Conservation (phyloP, 30 jellyfish, hydroid and myxozoan species). For the Clytia hemisphaerica region DNA sequence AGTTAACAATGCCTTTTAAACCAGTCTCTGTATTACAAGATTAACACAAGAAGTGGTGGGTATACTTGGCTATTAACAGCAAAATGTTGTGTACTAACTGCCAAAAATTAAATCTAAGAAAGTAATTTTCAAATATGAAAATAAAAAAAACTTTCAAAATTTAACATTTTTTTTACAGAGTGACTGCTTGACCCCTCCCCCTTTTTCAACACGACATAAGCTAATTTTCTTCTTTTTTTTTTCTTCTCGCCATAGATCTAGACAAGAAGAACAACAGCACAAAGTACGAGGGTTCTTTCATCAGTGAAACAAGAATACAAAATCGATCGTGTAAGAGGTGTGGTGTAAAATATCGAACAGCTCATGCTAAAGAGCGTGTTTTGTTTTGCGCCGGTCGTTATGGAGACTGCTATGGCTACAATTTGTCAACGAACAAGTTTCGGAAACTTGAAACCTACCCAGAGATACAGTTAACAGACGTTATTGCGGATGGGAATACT, state of each 20-base stretch:
- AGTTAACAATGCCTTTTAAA: too few species aligned
- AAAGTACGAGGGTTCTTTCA: background rate
- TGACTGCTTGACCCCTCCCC: too few species aligned
- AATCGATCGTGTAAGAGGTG: constrained; percentile 1
- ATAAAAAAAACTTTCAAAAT: too few species aligned
- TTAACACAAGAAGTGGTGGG: too few species aligned
- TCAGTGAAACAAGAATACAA: constrained; percentile 7
- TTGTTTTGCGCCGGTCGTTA: constrained; percentile 1
- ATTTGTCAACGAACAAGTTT: background rate
- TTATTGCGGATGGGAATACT: background rate
- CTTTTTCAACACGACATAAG: too few species aligned
- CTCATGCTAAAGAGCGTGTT: constrained; percentile 16
- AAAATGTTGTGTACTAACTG: too few species aligned
- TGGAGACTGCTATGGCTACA: constrained; percentile 20
- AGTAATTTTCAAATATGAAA: too few species aligned
- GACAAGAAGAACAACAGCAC: background rate
- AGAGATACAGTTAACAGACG: constrained; percentile 12
- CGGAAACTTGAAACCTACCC: constrained; percentile 20
- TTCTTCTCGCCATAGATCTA: too few species aligned
- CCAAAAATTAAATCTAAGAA: too few species aligned
- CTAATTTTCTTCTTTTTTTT: background rate
- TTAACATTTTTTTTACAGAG: too few species aligned
- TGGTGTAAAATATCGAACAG: constrained; percentile 4
- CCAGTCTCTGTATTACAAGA: too few species aligned
- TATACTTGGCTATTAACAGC: too few species aligned